A percentile compares a stretch with the other conserved stretches of the same genome.
Conservation (phyloP, 2,113 vertebrate genomes). For the Sturnus vulgaris region DNA sequence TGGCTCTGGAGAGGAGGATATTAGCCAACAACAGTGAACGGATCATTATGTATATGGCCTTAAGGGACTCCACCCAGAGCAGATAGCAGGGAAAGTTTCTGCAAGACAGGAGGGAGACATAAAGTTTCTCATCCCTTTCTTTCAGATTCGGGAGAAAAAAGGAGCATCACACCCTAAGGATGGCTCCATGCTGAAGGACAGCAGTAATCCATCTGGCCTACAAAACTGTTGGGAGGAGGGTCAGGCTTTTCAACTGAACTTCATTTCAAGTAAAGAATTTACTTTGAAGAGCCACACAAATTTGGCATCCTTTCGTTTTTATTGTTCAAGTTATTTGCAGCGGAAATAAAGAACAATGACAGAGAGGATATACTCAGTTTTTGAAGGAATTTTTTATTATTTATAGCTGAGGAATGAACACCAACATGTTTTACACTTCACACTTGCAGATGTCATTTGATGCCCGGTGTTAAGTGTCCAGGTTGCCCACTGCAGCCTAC, state of each 20-base stretch:
- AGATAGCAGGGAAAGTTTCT: background rate
- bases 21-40: background rate
- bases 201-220: background rate
- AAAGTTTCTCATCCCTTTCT: background rate
- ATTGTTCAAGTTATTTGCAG: slow-evolving; percentile 41
- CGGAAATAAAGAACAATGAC: slow-evolving; percentile 33
- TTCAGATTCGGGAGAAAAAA: background rate
- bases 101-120: background rate
- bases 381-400: background rate
- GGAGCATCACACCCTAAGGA: background rate
- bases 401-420: background rate
- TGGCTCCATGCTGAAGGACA: background rate
- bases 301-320: slow-evolving; percentile 35
- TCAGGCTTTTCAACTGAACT: background rate
- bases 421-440: background rate
- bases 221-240: background rate
- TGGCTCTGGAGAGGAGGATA: background rate
- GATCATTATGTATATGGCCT: background rate
- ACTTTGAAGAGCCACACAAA: background rate
- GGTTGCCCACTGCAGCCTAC: background rate
- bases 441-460: background rate
- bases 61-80: background rate
- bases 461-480: accelerated
- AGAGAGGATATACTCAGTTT: background rate
- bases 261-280: slow-evolving; percentile 11